Percentiles rank a stretch among this genome's conserved stretches.
Conservation (phyloP, 2,888 invertebrate genomes). For the Acrobasis consociella region DNA sequence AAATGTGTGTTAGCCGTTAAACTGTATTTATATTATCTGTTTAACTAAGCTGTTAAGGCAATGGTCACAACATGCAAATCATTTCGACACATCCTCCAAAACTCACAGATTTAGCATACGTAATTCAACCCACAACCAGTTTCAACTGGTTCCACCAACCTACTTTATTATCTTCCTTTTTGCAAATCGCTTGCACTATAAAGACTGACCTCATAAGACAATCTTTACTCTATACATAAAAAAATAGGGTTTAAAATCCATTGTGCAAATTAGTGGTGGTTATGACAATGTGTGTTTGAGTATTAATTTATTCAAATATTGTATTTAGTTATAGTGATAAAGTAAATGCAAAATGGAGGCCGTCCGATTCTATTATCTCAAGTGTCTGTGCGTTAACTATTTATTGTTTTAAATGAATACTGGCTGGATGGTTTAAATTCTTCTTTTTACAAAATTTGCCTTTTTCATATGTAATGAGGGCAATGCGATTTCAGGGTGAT, state of each 20-base stretch:
- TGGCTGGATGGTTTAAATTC: constrained; percentile 19
- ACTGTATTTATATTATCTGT: neutral
- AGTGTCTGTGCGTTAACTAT: constrained; percentile 39
- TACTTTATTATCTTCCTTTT: constrained; percentile 72
- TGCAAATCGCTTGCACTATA: constrained; percentile 61
- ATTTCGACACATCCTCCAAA: constrained; percentile 13
- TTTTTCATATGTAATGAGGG: neutral
- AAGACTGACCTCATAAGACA: constrained; percentile 27
- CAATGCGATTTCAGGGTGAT: too few relatives aligned
- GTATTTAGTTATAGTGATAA: constrained; percentile 61
- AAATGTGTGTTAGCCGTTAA: neutral
- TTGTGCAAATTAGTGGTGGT: constrained; percentile 9
- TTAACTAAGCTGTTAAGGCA: neutral
- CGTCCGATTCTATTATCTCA: constrained; percentile 51
- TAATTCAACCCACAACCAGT: constrained; percentile 55
- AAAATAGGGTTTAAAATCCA: constrained; percentile 29
- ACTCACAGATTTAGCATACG: constrained; percentile 32
- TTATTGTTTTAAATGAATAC: constrained; percentile 42
- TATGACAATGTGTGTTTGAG: constrained; percentile 38
- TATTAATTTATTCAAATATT: constrained; percentile 65
- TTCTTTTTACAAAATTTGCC: constrained; percentile 14
- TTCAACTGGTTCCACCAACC: constrained; percentile 60
- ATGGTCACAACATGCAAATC: constrained; percentile 3
- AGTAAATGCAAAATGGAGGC: constrained; percentile 67
- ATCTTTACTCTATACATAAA: constrained; percentile 27